Percentiles rank a stretch among this genome's conserved stretches.
Evolutionary conservation across 2,888 invertebrate genomes (phyloP).

Genomic region (Drosophila melanosoma): DNA sequence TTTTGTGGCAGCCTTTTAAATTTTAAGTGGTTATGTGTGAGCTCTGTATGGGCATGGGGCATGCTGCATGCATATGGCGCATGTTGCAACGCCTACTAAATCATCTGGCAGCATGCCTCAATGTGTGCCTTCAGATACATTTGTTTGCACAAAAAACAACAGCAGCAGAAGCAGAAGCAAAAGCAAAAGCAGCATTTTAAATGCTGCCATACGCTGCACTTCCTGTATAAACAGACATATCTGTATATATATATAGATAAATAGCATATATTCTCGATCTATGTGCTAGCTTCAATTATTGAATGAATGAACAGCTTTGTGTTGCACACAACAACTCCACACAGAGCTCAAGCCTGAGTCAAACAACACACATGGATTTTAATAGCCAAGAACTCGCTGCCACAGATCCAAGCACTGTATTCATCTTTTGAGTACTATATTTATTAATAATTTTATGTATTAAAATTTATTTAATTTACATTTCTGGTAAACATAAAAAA

Average conservation of each 20-base stretch:
- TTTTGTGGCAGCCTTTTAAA: conserved; percentile 62
- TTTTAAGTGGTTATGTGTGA: conserved; percentile 68
- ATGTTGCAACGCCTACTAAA: conserved; percentile 80
- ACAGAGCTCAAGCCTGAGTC: conserved; percentile 49
- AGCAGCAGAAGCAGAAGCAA: conserved; percentile 22
- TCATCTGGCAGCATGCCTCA: conserved; percentile 75
- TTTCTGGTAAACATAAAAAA: neutral
- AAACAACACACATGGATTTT: conserved; percentile 48
- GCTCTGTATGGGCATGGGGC: conserved; percentile 58
- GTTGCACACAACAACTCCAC: conserved; percentile 21
- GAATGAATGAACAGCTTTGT: conserved; percentile 67
- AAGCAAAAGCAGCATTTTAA: conserved; percentile 28
- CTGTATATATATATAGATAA: conserved; percentile 8
- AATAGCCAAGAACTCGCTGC: conserved; percentile 46
- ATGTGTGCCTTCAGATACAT: conserved; percentile 60
- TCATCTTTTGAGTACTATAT: neutral
- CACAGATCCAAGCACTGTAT: conserved; percentile 40
- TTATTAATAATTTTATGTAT: neutral
- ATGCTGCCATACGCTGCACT: conserved; percentile 71
- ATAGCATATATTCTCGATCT: conserved; percentile 51
- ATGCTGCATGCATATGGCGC: conserved; percentile 78
- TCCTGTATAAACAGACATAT: conserved; percentile 50
- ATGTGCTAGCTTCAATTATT: conserved; percentile 58
- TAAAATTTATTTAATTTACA: neutral
- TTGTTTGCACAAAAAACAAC: conserved; percentile 64